phyloP scores from a whole-genome alignment of 2,797 vertebrate genomes.

The Pogonophryne albipinna region DNA sequence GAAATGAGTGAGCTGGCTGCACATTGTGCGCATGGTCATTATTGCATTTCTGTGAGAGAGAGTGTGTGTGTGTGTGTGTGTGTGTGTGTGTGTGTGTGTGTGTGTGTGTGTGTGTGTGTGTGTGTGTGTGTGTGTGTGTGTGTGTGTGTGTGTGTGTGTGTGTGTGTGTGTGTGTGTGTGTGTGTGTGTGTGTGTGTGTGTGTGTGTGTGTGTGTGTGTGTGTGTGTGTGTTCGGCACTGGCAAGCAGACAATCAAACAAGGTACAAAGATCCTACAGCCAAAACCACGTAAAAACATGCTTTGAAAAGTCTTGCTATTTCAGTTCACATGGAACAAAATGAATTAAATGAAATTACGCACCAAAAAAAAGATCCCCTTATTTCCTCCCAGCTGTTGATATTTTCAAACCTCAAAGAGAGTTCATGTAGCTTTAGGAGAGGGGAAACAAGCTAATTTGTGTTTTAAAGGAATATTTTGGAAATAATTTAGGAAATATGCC shows the following conservation, averaged over 20 bases:
- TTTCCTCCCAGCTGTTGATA: background rate
- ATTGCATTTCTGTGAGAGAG: constrained; percentile 6
- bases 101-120: constrained; percentile 6
- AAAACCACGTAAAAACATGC: background rate
- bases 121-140: no score
- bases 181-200: background rate
- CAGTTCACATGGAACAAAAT: background rate
- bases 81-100: no score
- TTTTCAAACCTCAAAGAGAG: background rate
- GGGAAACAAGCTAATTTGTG: background rate
- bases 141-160: background rate
- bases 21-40: constrained; percentile 17
- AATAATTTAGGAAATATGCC: background rate
- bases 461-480: background rate
- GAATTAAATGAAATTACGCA: background rate
- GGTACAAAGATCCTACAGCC: background rate
- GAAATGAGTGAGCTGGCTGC: constrained; percentile 40
- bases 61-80: no score
- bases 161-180: background rate
- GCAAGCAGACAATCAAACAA: constrained; percentile 1
- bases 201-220: constrained; percentile 3
- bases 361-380: background rate
- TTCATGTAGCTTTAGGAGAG: background rate
- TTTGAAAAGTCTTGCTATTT: background rate
- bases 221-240: constrained; percentile 10